Percentiles rank a stretch among this genome's conserved stretches.
These are phyloP conservation scores for Hyaena hyaena DNA, from an alignment of 2,113 vertebrate species.

Conservation along the genomic window DNA sequence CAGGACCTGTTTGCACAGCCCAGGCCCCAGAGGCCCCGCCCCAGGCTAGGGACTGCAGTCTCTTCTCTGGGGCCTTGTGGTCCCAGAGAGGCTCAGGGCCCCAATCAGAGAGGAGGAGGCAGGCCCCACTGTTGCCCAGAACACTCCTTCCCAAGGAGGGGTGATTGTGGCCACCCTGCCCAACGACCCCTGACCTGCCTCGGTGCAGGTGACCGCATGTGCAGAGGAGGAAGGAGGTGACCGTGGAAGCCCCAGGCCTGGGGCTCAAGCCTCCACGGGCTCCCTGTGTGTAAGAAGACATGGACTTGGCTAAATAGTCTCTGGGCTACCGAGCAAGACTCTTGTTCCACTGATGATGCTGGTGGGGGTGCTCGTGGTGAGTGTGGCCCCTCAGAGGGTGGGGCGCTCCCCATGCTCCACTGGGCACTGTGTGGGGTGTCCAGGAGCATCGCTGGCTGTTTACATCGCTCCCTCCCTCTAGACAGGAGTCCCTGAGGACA, in stretches of 20 bases:
- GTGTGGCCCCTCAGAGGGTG: neutral
- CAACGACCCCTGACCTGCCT: neutral
- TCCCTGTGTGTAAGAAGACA: neutral
- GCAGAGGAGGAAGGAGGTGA: neutral
- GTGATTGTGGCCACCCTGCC: neutral
- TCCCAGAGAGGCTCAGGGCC: neutral
- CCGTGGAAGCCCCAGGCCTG: neutral
- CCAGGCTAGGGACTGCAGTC: neutral
- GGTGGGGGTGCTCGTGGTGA: neutral
- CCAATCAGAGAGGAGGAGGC: neutral
- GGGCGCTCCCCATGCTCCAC: neutral
- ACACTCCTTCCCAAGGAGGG: too few relatives aligned
- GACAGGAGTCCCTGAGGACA: neutral
- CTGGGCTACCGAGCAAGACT: neutral
- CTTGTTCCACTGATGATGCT: rapidly evolving
- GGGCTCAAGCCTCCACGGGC: neutral
- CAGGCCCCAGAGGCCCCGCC: neutral
- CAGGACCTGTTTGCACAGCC: neutral
- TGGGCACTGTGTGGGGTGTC: neutral
- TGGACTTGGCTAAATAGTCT: too few relatives aligned
- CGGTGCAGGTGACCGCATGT: rapidly evolving
- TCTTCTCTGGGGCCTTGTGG: too few relatives aligned
- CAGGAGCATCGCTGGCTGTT: neutral
- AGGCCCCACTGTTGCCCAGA: neutral
- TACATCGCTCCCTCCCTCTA: neutral